Evolutionary conservation across 2,113 vertebrate genomes (phyloP).

Genomic region (Bagarius yarrelli): DNA sequence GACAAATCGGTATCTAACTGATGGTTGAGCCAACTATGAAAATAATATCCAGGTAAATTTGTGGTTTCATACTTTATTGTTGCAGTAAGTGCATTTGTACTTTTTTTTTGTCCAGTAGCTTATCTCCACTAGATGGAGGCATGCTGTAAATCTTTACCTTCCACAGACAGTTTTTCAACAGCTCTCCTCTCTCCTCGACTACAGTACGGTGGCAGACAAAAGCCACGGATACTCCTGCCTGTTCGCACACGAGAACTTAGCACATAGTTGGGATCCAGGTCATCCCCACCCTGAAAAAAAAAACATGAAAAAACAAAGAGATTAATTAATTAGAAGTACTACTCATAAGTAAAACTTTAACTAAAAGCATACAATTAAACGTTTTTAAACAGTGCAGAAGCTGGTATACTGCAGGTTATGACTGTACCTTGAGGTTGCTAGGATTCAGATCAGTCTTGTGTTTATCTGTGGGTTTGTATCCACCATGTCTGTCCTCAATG

Average conservation of each 20-base stretch:
- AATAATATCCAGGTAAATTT: too few species aligned
- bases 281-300: conserved; percentile 83
- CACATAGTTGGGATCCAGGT: conserved; percentile 92
- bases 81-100: too few species aligned
- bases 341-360: not conserved
- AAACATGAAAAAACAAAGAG: conserved; percentile 80
- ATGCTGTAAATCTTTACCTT: conserved; percentile 70
- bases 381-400: not conserved
- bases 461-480: conserved; percentile 83
- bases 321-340: conserved; percentile 59
- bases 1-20: too few species aligned
- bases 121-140: conserved; percentile 54
- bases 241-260: conserved; percentile 95
- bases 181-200: conserved; percentile 91
- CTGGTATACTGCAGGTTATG: not conserved
- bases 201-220: conserved; percentile 93
- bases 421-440: conserved; percentile 82
- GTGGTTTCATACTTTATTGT: too few species aligned
- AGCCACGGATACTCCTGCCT: conserved; percentile 90
- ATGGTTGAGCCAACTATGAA: too few species aligned
- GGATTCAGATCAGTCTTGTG: conserved; percentile 94
- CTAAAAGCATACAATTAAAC: not conserved
- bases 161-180: conserved; percentile 86
- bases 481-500: conserved; percentile 90
- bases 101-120: too few species aligned